Percentiles rank a stretch among this genome's conserved stretches.
Conservation (phyloP, 2,797 vertebrate genomes). For the Typhlichthys subterraneus region DNA sequence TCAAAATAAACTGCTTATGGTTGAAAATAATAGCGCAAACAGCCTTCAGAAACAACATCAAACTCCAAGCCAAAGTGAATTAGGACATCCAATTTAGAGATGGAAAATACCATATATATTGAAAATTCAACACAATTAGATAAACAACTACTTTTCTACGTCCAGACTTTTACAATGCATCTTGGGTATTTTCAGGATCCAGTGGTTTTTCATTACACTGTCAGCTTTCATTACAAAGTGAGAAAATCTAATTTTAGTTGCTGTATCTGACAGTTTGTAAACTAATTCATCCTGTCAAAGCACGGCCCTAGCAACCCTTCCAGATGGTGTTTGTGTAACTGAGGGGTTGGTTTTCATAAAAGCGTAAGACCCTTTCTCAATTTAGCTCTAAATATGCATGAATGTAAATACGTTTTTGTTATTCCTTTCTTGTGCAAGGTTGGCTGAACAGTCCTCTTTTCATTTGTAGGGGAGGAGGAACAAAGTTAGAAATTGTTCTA, state of each 20-base stretch:
- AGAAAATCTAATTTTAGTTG: constrained; percentile 73
- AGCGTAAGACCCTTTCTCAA: constrained; percentile 33
- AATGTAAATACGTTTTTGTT: not conserved
- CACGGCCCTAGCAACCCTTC: constrained; percentile 61
- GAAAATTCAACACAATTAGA: constrained; percentile 56
- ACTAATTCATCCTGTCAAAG: constrained; percentile 77
- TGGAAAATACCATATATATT: constrained; percentile 56
- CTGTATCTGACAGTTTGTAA: constrained; percentile 75
- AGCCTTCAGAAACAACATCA: constrained; percentile 64
- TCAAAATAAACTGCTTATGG: constrained; percentile 71
- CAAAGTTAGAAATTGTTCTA: constrained; percentile 23
- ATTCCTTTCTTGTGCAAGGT: too few relatives aligned
- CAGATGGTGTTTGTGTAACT: constrained; percentile 80
- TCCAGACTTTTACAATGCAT: constrained; percentile 60
- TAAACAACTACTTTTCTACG: constrained; percentile 50
- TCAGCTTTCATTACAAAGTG: constrained; percentile 74
- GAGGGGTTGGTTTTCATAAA: constrained; percentile 58
- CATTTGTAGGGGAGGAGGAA: constrained; percentile 23
- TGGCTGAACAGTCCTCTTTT: constrained; percentile 13
- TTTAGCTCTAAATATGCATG: constrained; percentile 35
- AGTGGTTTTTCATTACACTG: constrained; percentile 73
- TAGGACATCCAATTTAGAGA: constrained; percentile 63
- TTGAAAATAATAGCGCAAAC: constrained; percentile 62
- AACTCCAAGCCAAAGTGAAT: constrained; percentile 62
- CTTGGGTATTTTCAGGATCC: constrained; percentile 60